A percentile compares a stretch with the other conserved stretches of the same genome.
These are phyloP conservation scores for Poeciliopsis prolifica DNA, from an alignment of 2,113 vertebrate genomes.

Conservation along the genomic window DNA sequence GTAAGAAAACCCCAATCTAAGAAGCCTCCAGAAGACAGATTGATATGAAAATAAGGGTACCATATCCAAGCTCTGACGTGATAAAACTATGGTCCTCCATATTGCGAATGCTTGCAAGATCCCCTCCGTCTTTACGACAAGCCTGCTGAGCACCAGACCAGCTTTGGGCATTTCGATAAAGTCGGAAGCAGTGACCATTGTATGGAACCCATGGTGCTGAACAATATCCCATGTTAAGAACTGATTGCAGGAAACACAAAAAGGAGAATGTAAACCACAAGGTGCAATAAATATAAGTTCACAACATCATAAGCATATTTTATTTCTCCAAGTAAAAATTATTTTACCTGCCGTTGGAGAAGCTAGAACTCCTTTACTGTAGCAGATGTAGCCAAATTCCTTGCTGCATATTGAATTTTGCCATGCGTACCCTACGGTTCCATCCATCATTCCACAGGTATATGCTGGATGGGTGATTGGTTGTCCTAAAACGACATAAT, in stretches of 20 bases:
- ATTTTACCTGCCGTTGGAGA: slow-evolving; percentile 14
- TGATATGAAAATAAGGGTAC: slow-evolving; percentile 62
- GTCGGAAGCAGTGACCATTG: slow-evolving; percentile 86
- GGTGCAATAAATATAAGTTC: not conserved
- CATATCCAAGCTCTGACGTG: slow-evolving; percentile 89
- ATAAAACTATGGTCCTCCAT: slow-evolving; percentile 90
- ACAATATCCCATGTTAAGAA: slow-evolving; percentile 79
- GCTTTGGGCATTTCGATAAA: slow-evolving; percentile 78
- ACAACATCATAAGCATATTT: too few species aligned
- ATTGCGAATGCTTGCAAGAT: slow-evolving; percentile 87
- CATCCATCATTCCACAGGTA: slow-evolving; percentile 85
- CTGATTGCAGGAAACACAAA: slow-evolving; percentile 42
- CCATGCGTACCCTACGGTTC: slow-evolving; percentile 83
- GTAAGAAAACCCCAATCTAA: too few species aligned
- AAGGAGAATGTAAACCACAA: not conserved
- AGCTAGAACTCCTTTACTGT: slow-evolving; percentile 64
- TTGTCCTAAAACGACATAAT: slow-evolving; percentile 77
- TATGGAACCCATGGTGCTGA: slow-evolving; percentile 89
- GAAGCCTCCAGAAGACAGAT: not conserved
- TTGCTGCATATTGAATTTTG: slow-evolving; percentile 83
- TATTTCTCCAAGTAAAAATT: not conserved
- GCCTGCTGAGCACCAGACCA: slow-evolving; percentile 82
- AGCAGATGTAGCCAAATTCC: slow-evolving; percentile 91
- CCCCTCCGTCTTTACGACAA: slow-evolving; percentile 87
- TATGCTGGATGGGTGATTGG: slow-evolving; percentile 85